Percentiles rank a stretch among this genome's conserved stretches.
phyloP scores from a whole-genome alignment of 2,888 invertebrate species.

The Tetanocera ferruginea region DNA sequence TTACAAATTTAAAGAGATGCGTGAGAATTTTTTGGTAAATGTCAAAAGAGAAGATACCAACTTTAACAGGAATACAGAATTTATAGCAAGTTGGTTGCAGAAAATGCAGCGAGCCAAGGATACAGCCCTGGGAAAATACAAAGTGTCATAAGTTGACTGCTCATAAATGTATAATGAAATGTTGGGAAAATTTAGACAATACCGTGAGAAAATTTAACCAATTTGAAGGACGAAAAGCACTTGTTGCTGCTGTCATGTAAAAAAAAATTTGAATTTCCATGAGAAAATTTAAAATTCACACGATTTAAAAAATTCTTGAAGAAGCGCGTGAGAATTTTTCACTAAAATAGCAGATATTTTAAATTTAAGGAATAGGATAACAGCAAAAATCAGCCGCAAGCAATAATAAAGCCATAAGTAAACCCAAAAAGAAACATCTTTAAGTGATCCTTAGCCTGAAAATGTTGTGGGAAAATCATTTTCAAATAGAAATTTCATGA shows the following conservation, averaged over 20 bases:
- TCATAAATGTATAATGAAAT: not conserved
- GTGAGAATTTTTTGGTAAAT: not conserved
- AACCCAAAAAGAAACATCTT: not conserved
- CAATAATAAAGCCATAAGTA: not conserved
- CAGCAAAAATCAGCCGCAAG: slow-evolving; percentile 8
- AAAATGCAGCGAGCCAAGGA: not conserved
- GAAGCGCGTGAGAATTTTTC: slow-evolving; percentile 27
- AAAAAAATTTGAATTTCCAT: not conserved
- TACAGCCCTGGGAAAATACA: not conserved
- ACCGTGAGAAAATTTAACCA: not conserved
- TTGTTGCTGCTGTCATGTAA: slow-evolving; percentile 1
- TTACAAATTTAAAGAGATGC: slow-evolving; percentile 13
- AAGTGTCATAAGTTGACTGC: no score
- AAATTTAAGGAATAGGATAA: not conserved
- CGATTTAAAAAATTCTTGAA: slow-evolving; percentile 2
- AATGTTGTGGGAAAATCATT: not conserved
- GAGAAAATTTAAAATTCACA: not conserved
- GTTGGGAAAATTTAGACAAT: not conserved
- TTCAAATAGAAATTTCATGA: not conserved
- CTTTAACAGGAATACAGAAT: slow-evolving; percentile 3
- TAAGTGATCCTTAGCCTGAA: not conserved
- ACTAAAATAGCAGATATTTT: not conserved
- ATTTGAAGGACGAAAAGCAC: not conserved
- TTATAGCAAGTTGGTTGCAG: not conserved
- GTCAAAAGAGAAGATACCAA: slow-evolving; percentile 4